These are phyloP conservation scores for Microctenopoma steveboyesi DNA, from an alignment of 2,797 vertebrate genomes.

Conservation along the genomic window DNA sequence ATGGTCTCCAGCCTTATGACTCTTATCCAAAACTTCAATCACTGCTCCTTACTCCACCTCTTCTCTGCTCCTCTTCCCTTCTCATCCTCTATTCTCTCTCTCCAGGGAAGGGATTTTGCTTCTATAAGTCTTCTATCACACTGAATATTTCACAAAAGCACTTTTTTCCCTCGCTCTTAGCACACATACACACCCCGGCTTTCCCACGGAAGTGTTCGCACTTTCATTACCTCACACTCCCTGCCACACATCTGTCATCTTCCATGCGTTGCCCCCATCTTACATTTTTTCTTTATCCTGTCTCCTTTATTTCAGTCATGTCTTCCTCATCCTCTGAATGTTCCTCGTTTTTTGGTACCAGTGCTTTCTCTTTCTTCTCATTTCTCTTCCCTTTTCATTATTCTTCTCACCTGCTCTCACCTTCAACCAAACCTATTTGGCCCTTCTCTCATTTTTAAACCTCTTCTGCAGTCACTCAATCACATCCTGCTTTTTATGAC, in stretches of 20 bases:
- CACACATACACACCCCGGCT: conserved; percentile 44
- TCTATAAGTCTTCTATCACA: conserved; percentile 75
- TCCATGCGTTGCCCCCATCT: conserved; percentile 42
- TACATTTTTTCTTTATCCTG: conserved; percentile 43
- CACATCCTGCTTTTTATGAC: conserved; percentile 12
- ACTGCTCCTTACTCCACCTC: conserved; percentile 63
- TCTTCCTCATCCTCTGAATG: conserved; percentile 33
- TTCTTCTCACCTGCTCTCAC: conserved; percentile 18
- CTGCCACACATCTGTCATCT: conserved; percentile 48
- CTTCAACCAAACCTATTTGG: conserved; percentile 22
- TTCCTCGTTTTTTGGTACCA: conserved; percentile 18
- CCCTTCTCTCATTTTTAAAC: not conserved
- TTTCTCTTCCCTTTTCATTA: conserved; percentile 17
- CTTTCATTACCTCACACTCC: conserved; percentile 57
- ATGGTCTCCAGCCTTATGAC: conserved; percentile 69
- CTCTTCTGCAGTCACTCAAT: not conserved
- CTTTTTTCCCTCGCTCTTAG: conserved; percentile 26
- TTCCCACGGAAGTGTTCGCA: conserved; percentile 69
- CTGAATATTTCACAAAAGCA: conserved; percentile 74
- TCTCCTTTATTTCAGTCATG: conserved; percentile 53
- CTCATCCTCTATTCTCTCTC: conserved; percentile 52
- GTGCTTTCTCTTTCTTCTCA: conserved; percentile 11
- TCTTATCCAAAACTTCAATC: conserved; percentile 76
- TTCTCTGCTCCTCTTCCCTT: conserved; percentile 56
- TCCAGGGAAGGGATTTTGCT: conserved; percentile 70